Conservation (phyloP, 2,797 vertebrate species). For the Pantherophis alleghaniensis region DNA sequence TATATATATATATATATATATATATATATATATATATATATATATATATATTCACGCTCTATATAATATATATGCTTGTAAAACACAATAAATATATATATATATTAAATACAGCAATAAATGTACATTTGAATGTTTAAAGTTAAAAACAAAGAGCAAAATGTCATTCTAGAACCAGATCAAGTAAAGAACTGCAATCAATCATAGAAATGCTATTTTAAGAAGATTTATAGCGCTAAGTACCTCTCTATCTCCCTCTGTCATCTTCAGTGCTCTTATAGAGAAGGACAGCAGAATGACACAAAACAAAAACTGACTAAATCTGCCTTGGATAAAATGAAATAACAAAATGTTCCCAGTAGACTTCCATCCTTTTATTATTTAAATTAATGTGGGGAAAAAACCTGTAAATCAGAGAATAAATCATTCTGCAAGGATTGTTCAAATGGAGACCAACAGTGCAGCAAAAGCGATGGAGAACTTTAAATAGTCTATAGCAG, state of each 20-base stretch:
- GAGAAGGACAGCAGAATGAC: conserved; percentile 8
- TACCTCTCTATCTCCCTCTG: not conserved
- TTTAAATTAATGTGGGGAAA: not conserved
- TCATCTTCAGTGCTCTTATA: not conserved
- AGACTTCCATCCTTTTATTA: not conserved
- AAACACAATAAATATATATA: conserved; percentile 82
- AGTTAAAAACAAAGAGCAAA: conserved; percentile 53
- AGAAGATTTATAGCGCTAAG: conserved; percentile 9
- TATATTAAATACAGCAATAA: conserved; percentile 72
- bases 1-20: not conserved
- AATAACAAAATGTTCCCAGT: conserved; percentile 17
- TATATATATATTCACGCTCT: not conserved
- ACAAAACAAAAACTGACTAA: not conserved
- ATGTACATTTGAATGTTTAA: conserved; percentile 51
- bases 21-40: conserved; percentile 54
- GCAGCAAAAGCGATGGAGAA: conserved; percentile 20
- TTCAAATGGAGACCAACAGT: conserved; percentile 13
- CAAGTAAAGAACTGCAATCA: conserved; percentile 49
- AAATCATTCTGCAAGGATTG: conserved; percentile 52
- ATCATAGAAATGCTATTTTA: not conserved
- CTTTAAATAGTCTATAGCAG: conserved; percentile 33
- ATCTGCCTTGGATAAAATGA: conserved; percentile 20
- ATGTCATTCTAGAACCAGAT: conserved; percentile 56
- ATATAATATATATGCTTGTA: conserved; percentile 68
- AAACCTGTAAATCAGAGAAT: conserved; percentile 38